Evolutionary conservation across 2,888 invertebrate species (phyloP).

Genomic region (Nebria brevicollis): DNA sequence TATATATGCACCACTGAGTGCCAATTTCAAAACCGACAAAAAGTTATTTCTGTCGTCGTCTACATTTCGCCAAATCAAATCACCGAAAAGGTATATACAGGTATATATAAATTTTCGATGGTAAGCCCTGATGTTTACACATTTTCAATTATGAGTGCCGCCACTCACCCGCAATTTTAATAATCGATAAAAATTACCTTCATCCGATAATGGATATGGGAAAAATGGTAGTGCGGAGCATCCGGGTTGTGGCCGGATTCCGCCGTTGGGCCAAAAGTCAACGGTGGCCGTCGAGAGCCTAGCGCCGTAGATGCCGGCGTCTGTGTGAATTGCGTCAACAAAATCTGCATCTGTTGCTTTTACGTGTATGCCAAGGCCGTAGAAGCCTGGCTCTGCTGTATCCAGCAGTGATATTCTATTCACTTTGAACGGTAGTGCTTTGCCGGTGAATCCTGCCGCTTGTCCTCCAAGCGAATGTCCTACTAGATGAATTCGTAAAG

Average conservation of each 20-base stretch:
- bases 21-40: too few species aligned
- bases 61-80: too few species aligned
- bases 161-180: too few species aligned
- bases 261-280: conserved; percentile 73
- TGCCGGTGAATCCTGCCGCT: conserved; percentile 2
- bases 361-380: conserved; percentile 64
- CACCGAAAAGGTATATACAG: too few species aligned
- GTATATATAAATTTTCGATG: too few species aligned
- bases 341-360: conserved; percentile 68
- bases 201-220: conserved; percentile 63
- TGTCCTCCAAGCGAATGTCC: conserved; percentile 17
- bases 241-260: conserved; percentile 70
- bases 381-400: conserved; percentile 71
- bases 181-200: conserved; percentile 57
- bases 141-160: too few species aligned
- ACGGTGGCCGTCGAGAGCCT: conserved; percentile 69
- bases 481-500: conserved; percentile 2
- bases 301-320: conserved; percentile 69
- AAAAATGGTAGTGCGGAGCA: conserved; percentile 67
- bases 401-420: conserved; percentile 69
- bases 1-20: too few species aligned
- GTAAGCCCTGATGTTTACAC: too few species aligned
- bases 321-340: conserved; percentile 58
- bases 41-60: too few species aligned
- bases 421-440: background rate